Conservation (phyloP, 2,888 invertebrate genomes). For the Drosophila birchii region DNA sequence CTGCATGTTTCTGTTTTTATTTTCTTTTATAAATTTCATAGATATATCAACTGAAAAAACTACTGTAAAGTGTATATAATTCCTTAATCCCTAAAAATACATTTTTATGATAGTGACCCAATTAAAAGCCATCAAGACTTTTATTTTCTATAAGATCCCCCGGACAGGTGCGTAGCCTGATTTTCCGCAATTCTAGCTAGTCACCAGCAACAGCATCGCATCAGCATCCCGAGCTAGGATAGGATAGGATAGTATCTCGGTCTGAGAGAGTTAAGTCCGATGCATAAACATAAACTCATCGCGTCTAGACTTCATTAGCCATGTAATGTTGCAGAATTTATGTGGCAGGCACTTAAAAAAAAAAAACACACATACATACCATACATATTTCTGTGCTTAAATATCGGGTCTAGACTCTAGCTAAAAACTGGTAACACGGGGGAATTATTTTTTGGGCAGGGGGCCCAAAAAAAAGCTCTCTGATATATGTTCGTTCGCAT, state of each 20-base stretch:
- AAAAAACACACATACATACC: slow-evolving; percentile 33
- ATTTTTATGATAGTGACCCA: slow-evolving; percentile 10
- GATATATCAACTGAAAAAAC: neutral
- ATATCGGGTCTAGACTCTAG: slow-evolving; percentile 24
- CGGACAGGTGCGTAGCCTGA: neutral
- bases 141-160: neutral
- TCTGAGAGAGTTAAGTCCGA: slow-evolving; percentile 17
- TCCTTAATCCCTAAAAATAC: neutral
- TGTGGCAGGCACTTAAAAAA: slow-evolving; percentile 71
- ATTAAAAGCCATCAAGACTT: neutral
- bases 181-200: slow-evolving; percentile 1
- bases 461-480: slow-evolving; percentile 23
- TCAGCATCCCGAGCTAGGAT: neutral
- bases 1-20: too few species aligned
- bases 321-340: slow-evolving; percentile 73
- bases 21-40: neutral
- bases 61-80: neutral
- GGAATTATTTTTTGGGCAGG: slow-evolving; percentile 1
- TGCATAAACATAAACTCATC: slow-evolving; percentile 37
- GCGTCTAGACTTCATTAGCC: slow-evolving; percentile 75
- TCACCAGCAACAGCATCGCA: slow-evolving; percentile 5
- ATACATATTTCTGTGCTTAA: slow-evolving; percentile 16
- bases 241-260: slow-evolving; percentile 3
- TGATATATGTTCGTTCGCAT: neutral
- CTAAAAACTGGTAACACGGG: slow-evolving; percentile 26